Evolutionary conservation across 23 tunicate genomes (phyloP), one percentile per base, ranked within the genome.

Genomic region (Aplidium turbinatum): DNA sequence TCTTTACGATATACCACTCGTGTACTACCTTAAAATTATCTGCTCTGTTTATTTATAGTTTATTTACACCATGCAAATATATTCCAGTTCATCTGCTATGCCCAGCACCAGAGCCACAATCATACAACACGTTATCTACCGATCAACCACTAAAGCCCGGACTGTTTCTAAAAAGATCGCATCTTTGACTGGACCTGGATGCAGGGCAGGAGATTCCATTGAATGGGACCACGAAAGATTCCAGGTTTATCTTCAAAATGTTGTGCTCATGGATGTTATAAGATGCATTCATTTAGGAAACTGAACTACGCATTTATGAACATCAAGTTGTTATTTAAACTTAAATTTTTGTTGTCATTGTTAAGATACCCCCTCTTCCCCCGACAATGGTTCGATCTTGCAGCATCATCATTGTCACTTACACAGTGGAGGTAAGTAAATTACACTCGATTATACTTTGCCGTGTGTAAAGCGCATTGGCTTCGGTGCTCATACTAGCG

Each of bases 341-440:
- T n/a, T n/a, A n/a, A n/a, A n/a, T n/a, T 42, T 42, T 42, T 42
- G 11, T 42, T 42, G 11, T 42, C 16, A 42, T 42, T 9, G 16
- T 9, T 42, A 13, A 48, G 64, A 25, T 71, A 13, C 77, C 77
- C 24, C 63, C 77, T 3, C 27, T 71, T 25, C 77, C 77, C 19
- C 77, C 77, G 28, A 47, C 77, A 5, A 9, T 18, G 11, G 63
- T 48, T 22, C 33, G 63, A 13, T 25, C 9, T 71, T 71, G 77
- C 77, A 71, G 31, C 62, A 71, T 71, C 13, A 71, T 71, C 13
- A 50, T 5, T 25, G 50, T 71, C 31, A n/a, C 16, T 22, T 48
- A 71, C 45, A 22, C 23, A 19, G 18, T 71, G 33, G 30, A 71
- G 35, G 77, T 71, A 71, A 71, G 69, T 62, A 4, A n/a, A n/a